phyloP scores from a whole-genome alignment of 2,888 invertebrate genomes.

The Drosophila putrida region DNA sequence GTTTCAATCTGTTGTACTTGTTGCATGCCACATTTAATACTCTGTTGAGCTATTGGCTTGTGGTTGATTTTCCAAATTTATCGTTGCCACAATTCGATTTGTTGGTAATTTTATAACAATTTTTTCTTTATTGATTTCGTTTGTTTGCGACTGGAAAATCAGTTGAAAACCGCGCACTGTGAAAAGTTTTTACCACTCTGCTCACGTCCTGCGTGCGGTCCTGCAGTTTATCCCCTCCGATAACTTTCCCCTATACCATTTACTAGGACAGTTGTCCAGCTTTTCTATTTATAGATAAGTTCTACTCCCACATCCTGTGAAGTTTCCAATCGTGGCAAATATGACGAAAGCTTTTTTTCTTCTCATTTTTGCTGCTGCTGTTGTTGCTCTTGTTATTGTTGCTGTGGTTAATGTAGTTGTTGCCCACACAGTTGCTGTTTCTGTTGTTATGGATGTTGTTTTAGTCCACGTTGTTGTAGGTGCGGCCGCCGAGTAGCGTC shows the following conservation, averaged over 20 bases:
- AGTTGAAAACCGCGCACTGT: conserved; percentile 16
- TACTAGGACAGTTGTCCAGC: conserved; percentile 22
- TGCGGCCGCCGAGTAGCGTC: conserved; percentile 29
- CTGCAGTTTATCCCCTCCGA: not conserved
- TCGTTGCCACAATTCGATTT: conserved; percentile 53
- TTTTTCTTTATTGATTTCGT: conserved; percentile 57
- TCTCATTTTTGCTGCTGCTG: conserved; percentile 25
- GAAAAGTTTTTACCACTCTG: conserved; percentile 5
- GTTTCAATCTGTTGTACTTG: conserved; percentile 12
- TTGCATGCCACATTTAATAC: conserved; percentile 25
- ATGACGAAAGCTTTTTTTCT: conserved; percentile 58
- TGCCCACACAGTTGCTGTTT: conserved; percentile 9
- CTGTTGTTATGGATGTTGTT: conserved; percentile 15
- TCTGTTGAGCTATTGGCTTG: not conserved
- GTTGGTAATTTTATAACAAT: conserved; percentile 40
- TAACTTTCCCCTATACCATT: too few relatives aligned
- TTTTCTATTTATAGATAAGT: conserved; percentile 51
- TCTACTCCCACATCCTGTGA: conserved; percentile 47
- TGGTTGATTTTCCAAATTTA: conserved; percentile 32
- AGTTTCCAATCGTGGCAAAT: conserved; percentile 39
- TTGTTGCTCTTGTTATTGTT: conserved; percentile 30
- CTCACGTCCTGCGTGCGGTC: not conserved
- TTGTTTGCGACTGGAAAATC: conserved; percentile 26
- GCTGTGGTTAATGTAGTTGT: conserved; percentile 33
- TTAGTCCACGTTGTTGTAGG: conserved; percentile 37